Evolutionary conservation across 2,113 vertebrate species (phyloP).

Genomic region (Rhinogobius similis): DNA sequence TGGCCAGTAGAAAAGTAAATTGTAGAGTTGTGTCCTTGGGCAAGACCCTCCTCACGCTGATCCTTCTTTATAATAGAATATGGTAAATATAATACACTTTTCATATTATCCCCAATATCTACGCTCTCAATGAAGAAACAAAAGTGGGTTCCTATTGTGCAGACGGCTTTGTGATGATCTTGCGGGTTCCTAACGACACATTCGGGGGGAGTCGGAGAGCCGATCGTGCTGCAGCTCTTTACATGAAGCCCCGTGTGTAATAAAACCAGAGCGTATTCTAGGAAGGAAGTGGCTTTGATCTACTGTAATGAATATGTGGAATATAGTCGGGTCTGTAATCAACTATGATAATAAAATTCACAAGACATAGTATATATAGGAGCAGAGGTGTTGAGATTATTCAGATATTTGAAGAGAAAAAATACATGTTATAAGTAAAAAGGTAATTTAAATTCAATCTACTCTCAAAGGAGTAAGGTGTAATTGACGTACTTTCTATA

Average conservation of each 20-base stretch:
- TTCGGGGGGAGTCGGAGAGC: constrained; percentile 16
- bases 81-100: too few species aligned
- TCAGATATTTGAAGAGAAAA: too few species aligned
- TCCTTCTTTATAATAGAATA: too few species aligned
- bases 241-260: constrained; percentile 8
- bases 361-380: background rate
- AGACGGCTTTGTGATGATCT: constrained; percentile 13
- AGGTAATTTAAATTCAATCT: too few species aligned
- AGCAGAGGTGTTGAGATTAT: background rate
- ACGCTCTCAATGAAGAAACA: background rate
- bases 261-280: background rate
- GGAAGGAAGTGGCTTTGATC: background rate
- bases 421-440: too few species aligned
- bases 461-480: too few species aligned
- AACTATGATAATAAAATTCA: background rate
- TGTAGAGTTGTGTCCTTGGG: too few species aligned
- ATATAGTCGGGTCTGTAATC: background rate
- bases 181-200: constrained; percentile 23
- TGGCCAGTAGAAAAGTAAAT: too few species aligned
- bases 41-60: too few species aligned
- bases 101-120: background rate
- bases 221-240: constrained; percentile 10
- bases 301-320: background rate
- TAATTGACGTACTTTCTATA: too few species aligned
- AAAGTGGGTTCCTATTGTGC: constrained; percentile 23